Percentiles rank a stretch among this genome's conserved stretches.
These are phyloP conservation scores for Plebejus anna DNA, from an alignment of 2,888 invertebrate species.

Conservation along the genomic window DNA sequence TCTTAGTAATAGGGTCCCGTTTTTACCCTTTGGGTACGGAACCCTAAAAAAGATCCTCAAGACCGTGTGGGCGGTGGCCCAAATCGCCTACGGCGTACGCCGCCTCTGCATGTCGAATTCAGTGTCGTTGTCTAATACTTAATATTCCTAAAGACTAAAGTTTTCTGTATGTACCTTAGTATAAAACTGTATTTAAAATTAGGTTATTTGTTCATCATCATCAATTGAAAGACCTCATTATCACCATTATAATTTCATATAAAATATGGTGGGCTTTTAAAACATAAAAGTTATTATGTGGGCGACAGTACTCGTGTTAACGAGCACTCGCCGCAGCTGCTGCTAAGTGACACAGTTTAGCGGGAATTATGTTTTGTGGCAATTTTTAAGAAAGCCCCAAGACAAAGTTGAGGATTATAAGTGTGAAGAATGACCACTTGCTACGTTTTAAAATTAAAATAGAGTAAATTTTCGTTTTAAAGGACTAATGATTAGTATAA, in stretches of 20 bases:
- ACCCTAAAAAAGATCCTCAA: no score
- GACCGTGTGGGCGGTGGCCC: no score
- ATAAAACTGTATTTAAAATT: no score
- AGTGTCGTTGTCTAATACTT: no score
- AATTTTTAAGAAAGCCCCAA: conserved; percentile 8
- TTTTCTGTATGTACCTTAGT: no score
- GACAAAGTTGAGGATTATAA: conserved; percentile 5
- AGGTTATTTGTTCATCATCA: neutral
- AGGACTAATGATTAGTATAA: no score
- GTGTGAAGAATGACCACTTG: neutral
- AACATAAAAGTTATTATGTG: conserved; percentile 13
- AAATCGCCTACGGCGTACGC: no score
- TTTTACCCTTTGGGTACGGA: no score
- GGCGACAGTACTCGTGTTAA: conserved; percentile 7
- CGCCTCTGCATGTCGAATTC: no score
- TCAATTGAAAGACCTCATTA: neutral
- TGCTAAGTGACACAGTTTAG: conserved; percentile 12
- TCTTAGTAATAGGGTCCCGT: no score
- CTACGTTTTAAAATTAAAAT: neutral
- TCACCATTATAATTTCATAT: conserved; percentile 1
- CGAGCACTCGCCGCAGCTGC: conserved; percentile 1
- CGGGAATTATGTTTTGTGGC: conserved; percentile 10
- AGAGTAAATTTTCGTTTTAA: neutral
- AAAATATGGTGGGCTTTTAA: neutral
- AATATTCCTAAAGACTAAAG: no score